These are phyloP conservation scores for Arnoldichthys spilopterus DNA, from an alignment of 2,797 vertebrate genomes.

Conservation along the genomic window DNA sequence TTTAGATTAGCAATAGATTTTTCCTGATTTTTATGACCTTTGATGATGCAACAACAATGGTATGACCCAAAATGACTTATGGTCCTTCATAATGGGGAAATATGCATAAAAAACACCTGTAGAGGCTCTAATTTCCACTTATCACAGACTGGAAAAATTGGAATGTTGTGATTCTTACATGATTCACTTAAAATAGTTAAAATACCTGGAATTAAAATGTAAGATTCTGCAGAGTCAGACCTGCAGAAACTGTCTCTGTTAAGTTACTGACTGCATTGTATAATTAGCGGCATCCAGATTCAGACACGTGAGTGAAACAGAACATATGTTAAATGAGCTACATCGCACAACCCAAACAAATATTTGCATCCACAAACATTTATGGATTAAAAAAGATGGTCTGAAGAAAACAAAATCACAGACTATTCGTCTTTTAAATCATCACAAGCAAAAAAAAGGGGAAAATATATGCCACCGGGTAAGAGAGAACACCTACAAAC, in stretches of 20 bases:
- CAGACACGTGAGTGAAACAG: conserved; percentile 16
- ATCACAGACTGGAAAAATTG: no score
- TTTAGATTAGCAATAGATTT: no score
- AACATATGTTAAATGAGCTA: not conserved
- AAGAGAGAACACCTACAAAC: conserved; percentile 36
- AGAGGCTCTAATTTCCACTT: no score
- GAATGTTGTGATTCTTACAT: not conserved
- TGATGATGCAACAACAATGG: no score
- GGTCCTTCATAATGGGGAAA: no score
- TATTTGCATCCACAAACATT: conserved; percentile 31
- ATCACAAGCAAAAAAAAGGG: conserved; percentile 32
- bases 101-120: no score
- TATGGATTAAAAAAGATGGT: conserved; percentile 24
- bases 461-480: conserved; percentile 4
- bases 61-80: no score
- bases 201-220: no score
- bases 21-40: no score
- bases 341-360: conserved; percentile 8
- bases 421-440: conserved; percentile 42
- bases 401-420: conserved; percentile 29
- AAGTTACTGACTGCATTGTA: not conserved
- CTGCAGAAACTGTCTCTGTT: not conserved
- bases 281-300: conserved; percentile 13
- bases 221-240: not conserved
- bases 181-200: no score